Evolutionary conservation across 2,113 vertebrate genomes (phyloP), one percentile per base, ranked within the genome.

Genomic region (Ceyx melanurus): DNA sequence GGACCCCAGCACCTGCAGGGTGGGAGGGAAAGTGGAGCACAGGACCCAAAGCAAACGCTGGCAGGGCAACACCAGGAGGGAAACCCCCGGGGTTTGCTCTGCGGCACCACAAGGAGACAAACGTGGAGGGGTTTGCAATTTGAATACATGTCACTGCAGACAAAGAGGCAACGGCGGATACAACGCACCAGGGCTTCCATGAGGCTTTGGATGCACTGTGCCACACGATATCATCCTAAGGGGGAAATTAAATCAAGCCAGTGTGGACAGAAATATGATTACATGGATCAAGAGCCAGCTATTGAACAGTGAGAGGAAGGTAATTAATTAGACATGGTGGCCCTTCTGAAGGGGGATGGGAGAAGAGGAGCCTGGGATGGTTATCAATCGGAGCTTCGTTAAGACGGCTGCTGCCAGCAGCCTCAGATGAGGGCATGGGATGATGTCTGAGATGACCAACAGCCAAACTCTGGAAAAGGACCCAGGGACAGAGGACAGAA

Each of bases 241-340:
- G 91, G 94, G 91, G 89, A 90, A 93, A 96, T 94, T 82, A 82
- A 96, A 96, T 94, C 93, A 91, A 94, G 82, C 53, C 90, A 60
- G 81, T 54, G 19, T 21, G 57, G 88, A 85, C 82, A 92, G 82
- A 90, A 91, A 65, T 51, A 92, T 22, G 66, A 92, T 93, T 81
- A 90, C 77, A 93, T 71, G 92, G 93, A 93, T 93, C 93, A 13
- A 73, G 94, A 92, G 94, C 74, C 76, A n/a, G 87, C 85, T 90
- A 95, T 37, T 43, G 96, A 94, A 66, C 40, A 14, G 75, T 54
- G 10, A 81, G 82, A 58, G 79, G 82, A 94, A 76, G 82, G 82
- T 91, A 96, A 96, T 96, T 93, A 89, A 96, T 95, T 93, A 91
- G 85, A 61, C 74, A 29, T 1, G 82, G 89, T 83, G 88, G 93